These are phyloP conservation scores for Trissonchulus latispiculum DNA, from an alignment of 2,888 invertebrate genomes.

Conservation along the genomic window DNA sequence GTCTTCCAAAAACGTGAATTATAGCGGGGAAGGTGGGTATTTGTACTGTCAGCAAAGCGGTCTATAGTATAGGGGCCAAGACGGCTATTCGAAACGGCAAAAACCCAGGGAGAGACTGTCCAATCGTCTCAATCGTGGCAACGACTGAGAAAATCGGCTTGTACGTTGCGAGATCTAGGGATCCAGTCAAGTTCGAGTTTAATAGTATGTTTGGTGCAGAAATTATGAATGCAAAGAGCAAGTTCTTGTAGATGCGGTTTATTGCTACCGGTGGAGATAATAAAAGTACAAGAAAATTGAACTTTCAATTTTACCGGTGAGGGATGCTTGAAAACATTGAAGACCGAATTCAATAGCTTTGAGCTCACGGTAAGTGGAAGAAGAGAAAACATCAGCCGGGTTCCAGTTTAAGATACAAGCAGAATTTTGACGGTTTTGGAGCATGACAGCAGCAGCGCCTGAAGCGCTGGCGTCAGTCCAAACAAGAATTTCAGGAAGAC, in stretches of 20 bases:
- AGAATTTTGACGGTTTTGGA: neutral
- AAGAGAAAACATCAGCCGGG: neutral
- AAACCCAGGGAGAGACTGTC: neutral
- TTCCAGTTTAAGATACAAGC: neutral
- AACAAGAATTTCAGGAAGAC: neutral
- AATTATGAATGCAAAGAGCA: neutral
- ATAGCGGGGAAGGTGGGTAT: too few species aligned
- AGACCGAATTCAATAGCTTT: neutral
- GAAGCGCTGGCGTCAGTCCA: neutral
- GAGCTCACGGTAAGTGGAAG: neutral
- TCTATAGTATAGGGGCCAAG: neutral
- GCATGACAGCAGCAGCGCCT: neutral
- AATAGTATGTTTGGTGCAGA: neutral
- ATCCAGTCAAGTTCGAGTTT: neutral
- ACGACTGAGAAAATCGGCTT: neutral
- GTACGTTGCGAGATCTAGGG: neutral
- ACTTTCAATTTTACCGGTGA: neutral
- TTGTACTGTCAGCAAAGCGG: neutral
- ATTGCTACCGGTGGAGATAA: neutral
- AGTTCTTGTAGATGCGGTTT: neutral
- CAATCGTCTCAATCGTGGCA: neutral
- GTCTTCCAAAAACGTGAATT: too few species aligned
- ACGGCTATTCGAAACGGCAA: neutral
- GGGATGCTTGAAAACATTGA: neutral
- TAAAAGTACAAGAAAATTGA: neutral